Conservation (phyloP, 1,140 invertebrate species). For the Aphaenogaster ashmeadi region DNA sequence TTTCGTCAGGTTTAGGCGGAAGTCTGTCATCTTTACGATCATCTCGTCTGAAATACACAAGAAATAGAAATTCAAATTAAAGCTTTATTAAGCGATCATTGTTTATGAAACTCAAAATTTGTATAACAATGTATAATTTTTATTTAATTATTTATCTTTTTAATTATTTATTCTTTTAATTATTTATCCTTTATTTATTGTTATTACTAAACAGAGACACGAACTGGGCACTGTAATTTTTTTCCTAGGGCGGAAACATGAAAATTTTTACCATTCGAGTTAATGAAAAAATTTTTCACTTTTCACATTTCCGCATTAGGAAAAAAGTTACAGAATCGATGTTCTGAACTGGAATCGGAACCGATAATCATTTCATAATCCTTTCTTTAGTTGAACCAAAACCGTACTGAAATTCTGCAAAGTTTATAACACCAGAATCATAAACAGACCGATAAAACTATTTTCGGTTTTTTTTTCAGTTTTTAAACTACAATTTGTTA, state of each 20-base stretch:
- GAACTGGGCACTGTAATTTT: no score
- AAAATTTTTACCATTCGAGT: no score
- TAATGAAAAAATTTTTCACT: no score
- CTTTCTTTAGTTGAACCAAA: background rate
- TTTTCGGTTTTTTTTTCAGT: background rate
- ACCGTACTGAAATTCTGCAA: background rate
- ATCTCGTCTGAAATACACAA: slow-evolving; percentile 65
- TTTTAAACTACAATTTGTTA: background rate
- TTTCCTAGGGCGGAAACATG: no score
- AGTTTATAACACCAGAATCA: background rate
- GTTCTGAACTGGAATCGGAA: no score
- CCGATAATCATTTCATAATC: no score
- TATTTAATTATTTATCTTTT: no score
- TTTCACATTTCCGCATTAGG: no score
- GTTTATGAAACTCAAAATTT: background rate
- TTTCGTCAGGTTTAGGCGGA: slow-evolving; percentile 75
- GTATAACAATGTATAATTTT: background rate
- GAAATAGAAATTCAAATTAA: slow-evolving; percentile 32
- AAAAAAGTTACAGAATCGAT: no score
- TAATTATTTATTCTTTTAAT: no score
- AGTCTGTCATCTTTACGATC: slow-evolving; percentile 77
- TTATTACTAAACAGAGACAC: background rate
- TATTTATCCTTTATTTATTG: background rate
- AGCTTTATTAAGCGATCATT: slow-evolving; percentile 1
- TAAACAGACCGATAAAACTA: background rate